Evolutionary conservation across 2,797 vertebrate species (phyloP).

Genomic region (Nyctibius grandis): DNA sequence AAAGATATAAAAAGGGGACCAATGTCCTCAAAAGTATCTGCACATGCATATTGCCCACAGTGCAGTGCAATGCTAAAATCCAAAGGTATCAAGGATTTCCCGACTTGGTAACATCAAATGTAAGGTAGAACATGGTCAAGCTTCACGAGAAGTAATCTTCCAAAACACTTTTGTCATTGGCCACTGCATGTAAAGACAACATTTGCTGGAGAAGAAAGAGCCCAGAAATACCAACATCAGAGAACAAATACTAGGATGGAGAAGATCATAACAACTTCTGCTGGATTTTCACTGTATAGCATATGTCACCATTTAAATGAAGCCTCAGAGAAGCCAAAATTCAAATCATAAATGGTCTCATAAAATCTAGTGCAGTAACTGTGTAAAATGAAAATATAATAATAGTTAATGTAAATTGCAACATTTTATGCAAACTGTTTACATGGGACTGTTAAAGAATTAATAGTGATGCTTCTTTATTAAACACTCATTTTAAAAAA

Average conservation of each 20-base stretch:
- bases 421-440: conserved; percentile 19
- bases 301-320: not conserved
- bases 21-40: not conserved
- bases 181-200: not conserved
- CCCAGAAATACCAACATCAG: not conserved
- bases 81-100: not conserved
- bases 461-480: conserved; percentile 21
- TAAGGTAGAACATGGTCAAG: not conserved
- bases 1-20: not conserved
- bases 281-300: not conserved
- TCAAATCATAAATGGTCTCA: conserved; percentile 2
- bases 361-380: conserved; percentile 22
- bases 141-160: not conserved
- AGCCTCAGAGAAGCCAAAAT: conserved; percentile 23
- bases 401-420: conserved; percentile 22
- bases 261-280: not conserved
- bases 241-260: not conserved
- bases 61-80: not conserved
- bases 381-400: conserved; percentile 16
- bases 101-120: not conserved
- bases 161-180: not conserved
- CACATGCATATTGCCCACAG: not conserved
- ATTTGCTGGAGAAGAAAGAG: not conserved
- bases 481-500: conserved; percentile 7
- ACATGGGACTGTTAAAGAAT: conserved; percentile 16